Evolutionary conservation across 1,140 invertebrate genomes (phyloP), one percentile per base, ranked within the genome.

Genomic region (Drosophila tristis): DNA sequence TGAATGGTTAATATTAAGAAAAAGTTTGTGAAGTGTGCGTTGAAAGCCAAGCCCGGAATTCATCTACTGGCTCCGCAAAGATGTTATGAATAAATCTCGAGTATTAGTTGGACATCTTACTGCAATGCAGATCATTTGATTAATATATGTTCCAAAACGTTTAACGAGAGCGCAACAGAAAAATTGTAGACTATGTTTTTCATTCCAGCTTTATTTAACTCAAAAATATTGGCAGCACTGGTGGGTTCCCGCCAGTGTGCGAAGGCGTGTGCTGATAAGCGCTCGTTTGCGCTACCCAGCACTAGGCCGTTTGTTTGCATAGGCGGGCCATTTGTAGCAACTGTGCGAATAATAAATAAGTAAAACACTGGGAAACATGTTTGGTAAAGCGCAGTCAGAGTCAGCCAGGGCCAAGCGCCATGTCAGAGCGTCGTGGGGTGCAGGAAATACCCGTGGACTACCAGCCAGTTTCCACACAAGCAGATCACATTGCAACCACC

Each of bases 321-420:
- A 31, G 72, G 76, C 56, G 75, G 78, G 60, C 63, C 49, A 75
- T 87, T 86, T 26, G 44, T 58, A 61, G 82, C 82, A 87, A 73
- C 82, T 87, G 82, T 68, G 49, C 70, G 82, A 89, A 87, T 87
- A 87, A 79, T 89, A 89, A 78, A 89, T 89, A 63, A 66, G 58
- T 65, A 48, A 13, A 44, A 57, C 29, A 51, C n/a, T 72, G 48
- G 31, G 74, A 49, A 76, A 72, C 11, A 65, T 70, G 49, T 47
- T 54, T 66, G 49, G 63, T 57, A 45, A 61, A 68, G 79, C 42
- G 23, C 63, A 82, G 60, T 73, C 44, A 42, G 51, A 49, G 44
- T 59, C 39, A 57, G 43, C 48, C 16, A 31, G 25, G 45, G 53
- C 45, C 42, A 5, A 8, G 6, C 26, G 29, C 71, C 47, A 87